These are phyloP conservation scores for Leucoraja ocellata DNA, from an alignment of 2,797 vertebrate genomes.

Conservation along the genomic window DNA sequence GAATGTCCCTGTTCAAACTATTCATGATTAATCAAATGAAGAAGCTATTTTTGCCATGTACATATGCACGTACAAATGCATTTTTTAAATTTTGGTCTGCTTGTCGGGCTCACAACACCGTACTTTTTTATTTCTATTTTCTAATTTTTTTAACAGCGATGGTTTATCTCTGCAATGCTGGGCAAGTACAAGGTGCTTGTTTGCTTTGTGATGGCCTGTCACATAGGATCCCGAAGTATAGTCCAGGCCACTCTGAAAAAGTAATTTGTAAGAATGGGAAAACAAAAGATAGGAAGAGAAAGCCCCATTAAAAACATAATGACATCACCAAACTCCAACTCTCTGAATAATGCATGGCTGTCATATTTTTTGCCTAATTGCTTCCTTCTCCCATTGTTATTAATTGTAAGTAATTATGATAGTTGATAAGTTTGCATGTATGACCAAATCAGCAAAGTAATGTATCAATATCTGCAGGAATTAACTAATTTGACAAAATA, in stretches of 20 bases:
- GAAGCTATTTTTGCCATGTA: neutral
- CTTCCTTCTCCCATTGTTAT: neutral
- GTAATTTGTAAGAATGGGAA: neutral
- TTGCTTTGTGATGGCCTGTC: neutral
- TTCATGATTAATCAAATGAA: neutral
- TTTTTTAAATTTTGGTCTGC: neutral
- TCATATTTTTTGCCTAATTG: neutral
- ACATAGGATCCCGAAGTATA: neutral
- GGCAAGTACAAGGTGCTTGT: neutral
- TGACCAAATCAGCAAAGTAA: neutral
- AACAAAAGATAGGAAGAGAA: neutral
- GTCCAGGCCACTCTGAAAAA: neutral
- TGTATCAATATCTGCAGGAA: neutral
- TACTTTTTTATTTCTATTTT: neutral
- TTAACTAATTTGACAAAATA: neutral
- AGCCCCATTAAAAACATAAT: neutral
- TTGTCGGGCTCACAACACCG: neutral
- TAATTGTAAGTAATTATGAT: neutral
- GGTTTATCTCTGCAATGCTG: neutral
- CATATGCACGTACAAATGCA: neutral
- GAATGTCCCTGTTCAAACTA: neutral
- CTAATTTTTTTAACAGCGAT: neutral
- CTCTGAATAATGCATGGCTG: neutral
- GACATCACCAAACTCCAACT: neutral
- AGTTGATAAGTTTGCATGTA: neutral